A percentile compares a stretch with the other conserved stretches of the same genome.
Evolutionary conservation across 2,797 vertebrate species (phyloP).

Genomic region (Siniperca scherzeri): DNA sequence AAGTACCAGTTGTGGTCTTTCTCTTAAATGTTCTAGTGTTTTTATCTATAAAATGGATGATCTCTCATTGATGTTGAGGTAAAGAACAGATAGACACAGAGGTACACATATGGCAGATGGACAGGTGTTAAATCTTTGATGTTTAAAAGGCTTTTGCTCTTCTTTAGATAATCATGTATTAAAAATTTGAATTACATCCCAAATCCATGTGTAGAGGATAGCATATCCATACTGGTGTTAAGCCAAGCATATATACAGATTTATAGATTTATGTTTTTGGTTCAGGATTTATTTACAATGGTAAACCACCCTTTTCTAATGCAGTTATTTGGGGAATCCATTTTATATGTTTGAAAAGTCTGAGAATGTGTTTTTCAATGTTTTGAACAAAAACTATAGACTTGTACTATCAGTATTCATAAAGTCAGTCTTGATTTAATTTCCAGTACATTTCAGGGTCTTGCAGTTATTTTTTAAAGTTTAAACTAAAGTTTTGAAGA

Average conservation of each 20-base stretch:
- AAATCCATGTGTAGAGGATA: not conserved
- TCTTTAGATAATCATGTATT: not conserved
- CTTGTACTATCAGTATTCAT: conserved; percentile 20
- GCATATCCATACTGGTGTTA: not conserved
- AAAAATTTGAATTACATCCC: not conserved
- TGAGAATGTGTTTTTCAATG: not conserved
- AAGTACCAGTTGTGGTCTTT: not conserved
- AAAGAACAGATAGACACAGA: not conserved
- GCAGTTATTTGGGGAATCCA: not conserved
- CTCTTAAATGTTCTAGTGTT: not conserved
- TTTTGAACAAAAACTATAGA: not conserved
- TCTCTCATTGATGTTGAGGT: not conserved
- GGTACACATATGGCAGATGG: not conserved
- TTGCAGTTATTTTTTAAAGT: conserved; percentile 26
- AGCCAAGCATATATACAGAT: not conserved
- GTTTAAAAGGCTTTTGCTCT: not conserved
- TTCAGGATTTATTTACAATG: not conserved
- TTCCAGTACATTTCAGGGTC: not conserved
- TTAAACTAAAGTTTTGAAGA: conserved; percentile 29
- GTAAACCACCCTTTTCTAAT: not conserved
- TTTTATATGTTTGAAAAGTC: conserved; percentile 1
- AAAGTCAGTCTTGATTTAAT: not conserved
- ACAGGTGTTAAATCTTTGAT: not conserved
- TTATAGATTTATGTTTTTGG: not conserved
- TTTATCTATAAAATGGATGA: not conserved